Percentiles rank a stretch among this genome's conserved stretches.
Evolutionary conservation across 2,888 invertebrate species (phyloP).

Genomic region (Sycophila texana): DNA sequence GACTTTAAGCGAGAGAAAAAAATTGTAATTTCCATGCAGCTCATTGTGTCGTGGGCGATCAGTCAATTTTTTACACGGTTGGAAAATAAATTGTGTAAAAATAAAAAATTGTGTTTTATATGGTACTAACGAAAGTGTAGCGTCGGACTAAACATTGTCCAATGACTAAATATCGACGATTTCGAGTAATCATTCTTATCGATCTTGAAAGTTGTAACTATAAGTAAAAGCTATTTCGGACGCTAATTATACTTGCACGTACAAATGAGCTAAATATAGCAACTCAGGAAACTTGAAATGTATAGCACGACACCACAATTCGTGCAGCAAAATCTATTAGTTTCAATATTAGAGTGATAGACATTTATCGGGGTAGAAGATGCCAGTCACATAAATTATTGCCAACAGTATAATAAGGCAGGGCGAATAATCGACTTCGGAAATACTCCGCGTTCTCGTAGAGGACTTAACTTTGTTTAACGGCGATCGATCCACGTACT

Average conservation of each 20-base stretch:
- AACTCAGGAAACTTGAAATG: neutral
- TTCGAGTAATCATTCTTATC: no score
- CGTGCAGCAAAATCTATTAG: neutral
- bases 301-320: no score
- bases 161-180: no score
- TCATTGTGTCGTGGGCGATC: no score
- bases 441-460: slow-evolving; percentile 26
- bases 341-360: neutral
- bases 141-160: no score
- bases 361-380: neutral
- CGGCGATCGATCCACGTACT: slow-evolving; percentile 10
- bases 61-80: no score
- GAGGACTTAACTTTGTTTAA: slow-evolving; percentile 1
- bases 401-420: neutral
- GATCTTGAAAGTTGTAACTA: neutral
- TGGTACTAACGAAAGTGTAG: no score
- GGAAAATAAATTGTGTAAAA: no score
- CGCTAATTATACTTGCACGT: neutral
- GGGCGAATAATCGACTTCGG: neutral
- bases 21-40: no score
- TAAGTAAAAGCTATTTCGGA: neutral
- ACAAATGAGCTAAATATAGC: neutral
- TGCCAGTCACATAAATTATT: slow-evolving; percentile 15
- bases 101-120: no score
- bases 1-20: no score